phyloP scores from a whole-genome alignment of 2,797 vertebrate genomes.

The Lacerta bilineata region DNA sequence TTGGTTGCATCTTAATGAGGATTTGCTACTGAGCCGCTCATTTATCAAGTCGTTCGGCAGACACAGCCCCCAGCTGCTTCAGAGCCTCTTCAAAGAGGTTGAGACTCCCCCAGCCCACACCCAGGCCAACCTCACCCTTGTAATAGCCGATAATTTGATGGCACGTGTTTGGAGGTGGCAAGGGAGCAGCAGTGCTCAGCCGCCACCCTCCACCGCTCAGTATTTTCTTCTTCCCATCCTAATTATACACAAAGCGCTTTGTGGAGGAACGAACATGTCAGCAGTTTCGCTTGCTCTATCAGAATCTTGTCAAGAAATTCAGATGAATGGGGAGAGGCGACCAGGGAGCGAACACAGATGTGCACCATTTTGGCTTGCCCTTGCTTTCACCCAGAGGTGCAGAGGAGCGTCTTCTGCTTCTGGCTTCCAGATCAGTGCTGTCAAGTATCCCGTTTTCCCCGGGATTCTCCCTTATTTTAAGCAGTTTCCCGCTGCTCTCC shows the following conservation, averaged over 20 bases:
- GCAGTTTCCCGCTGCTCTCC: no score
- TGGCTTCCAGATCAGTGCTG: no score
- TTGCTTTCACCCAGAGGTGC: background rate
- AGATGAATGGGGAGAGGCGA: background rate
- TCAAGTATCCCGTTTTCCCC: no score
- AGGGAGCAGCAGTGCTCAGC: background rate
- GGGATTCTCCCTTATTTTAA: no score
- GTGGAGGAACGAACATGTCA: background rate
- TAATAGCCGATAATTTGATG: background rate
- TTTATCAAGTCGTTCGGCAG: no score
- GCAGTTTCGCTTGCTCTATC: background rate
- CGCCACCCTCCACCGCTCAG: background rate
- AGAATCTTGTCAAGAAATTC: background rate
- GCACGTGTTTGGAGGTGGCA: background rate
- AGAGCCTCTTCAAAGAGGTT: background rate
- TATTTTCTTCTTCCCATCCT: background rate
- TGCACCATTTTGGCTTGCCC: no score
- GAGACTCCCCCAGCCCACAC: background rate
- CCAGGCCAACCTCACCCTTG: background rate
- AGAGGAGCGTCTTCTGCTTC: background rate
- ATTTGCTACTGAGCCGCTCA: background rate
- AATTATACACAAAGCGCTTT: background rate
- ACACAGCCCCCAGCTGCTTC: background rate
- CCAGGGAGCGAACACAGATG: background rate
- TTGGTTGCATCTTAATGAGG: conserved; percentile 8